Evolutionary conservation across 1,140 invertebrate genomes (phyloP).

Genomic region (Leptinotarsa texana): DNA sequence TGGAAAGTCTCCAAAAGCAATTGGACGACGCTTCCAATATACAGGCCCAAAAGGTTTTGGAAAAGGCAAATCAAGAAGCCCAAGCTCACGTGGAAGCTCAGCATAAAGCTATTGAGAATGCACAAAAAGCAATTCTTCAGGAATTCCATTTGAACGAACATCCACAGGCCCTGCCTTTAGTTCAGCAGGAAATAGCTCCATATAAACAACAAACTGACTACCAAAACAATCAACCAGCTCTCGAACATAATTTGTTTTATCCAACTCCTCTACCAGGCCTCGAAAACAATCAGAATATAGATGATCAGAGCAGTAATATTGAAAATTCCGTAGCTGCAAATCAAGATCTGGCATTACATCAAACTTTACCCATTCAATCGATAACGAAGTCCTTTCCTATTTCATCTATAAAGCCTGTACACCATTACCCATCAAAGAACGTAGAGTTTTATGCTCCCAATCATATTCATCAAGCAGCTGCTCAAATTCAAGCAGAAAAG

Average conservation of each 20-base stretch:
- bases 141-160: conserved; percentile 36
- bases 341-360: background rate
- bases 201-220: background rate
- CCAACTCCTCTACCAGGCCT: background rate
- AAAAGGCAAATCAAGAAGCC: conserved; percentile 43
- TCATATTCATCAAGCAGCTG: conserved; percentile 18
- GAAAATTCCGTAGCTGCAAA: background rate
- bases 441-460: conserved; percentile 27
- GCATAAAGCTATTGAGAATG: conserved; percentile 42
- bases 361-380: background rate
- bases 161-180: conserved; percentile 15
- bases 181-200: background rate
- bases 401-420: background rate
- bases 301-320: background rate
- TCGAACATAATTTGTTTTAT: background rate
- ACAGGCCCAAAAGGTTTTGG: conserved; percentile 36
- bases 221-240: background rate
- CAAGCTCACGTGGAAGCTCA: conserved; percentile 42
- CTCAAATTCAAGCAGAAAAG: conserved; percentile 26
- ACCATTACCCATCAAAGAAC: conserved; percentile 7
- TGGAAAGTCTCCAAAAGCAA: conserved; percentile 36
- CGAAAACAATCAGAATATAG: background rate
- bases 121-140: conserved; percentile 38
- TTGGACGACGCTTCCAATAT: conserved; percentile 42
- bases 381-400: background rate